These are phyloP conservation scores for Penaeus vannamei DNA, from an alignment of 1,140 invertebrate species.

Conservation along the genomic window DNA sequence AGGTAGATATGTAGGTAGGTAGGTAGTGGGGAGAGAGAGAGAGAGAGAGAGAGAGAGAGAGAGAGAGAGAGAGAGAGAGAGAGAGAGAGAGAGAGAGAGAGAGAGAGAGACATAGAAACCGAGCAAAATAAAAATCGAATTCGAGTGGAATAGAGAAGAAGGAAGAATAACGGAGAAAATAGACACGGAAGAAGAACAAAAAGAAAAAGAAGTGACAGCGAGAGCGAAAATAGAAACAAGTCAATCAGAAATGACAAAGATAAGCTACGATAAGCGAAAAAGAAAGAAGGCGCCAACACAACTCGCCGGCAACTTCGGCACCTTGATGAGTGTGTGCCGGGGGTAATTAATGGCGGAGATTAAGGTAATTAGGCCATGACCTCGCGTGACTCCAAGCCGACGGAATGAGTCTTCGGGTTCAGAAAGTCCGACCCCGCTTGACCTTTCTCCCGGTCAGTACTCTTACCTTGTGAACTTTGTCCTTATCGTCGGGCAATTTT, in stretches of 20 bases:
- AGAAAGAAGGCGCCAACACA: too few relatives aligned
- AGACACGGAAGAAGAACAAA: background rate
- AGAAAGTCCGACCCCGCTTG: too few relatives aligned
- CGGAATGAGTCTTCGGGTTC: too few relatives aligned
- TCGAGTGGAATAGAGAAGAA: background rate
- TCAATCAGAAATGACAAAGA: background rate
- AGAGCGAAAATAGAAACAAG: background rate
- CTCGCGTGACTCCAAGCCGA: too few relatives aligned
- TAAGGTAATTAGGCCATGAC: too few relatives aligned
- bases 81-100: slow-evolving; percentile 38
- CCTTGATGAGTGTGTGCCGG: too few relatives aligned
- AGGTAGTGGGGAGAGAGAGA: background rate
- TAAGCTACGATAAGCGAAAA: too few relatives aligned
- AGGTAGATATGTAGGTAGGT: background rate
- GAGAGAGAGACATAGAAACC: background rate
- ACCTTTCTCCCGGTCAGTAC: too few relatives aligned
- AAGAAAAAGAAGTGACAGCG: background rate
- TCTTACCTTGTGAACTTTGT: too few relatives aligned
- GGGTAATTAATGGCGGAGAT: too few relatives aligned
- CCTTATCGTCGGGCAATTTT: too few relatives aligned
- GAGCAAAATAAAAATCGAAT: background rate
- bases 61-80: slow-evolving; percentile 41
- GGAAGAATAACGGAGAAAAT: background rate
- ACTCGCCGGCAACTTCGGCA: too few relatives aligned
- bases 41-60: slow-evolving; percentile 28